Evolutionary conservation across 2,797 vertebrate genomes (phyloP), one percentile per base, ranked within the genome.

Genomic region (Myiotriccus ornatus): DNA sequence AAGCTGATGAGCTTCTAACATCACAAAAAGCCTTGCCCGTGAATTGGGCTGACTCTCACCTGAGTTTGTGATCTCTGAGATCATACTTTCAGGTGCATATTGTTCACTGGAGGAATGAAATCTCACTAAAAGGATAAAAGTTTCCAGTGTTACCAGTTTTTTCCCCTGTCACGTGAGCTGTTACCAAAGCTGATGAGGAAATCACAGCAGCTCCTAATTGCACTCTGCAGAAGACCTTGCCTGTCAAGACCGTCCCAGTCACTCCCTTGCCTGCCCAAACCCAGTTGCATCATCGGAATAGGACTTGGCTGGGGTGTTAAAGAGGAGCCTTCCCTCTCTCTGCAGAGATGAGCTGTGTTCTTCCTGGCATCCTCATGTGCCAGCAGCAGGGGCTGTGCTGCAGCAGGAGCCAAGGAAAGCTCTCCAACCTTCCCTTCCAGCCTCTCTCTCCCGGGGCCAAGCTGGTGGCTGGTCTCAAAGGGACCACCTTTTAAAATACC

Each of bases 251-350:
- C 0, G 0, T 83, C 82, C 84, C 60, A 75, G 90, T 92, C 84
- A 46, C 79, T 95, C 71, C 88, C 69, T 65, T 76, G 59, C 17
- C 55, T 84, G 82, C 69, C 95, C 87, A 91, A 89, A 74, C 32
- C 69, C 46, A 20, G 25, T 80, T 93, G 69, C 87, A 65, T 89
- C 87, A 94, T 23, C 0, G 0, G 77, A 92, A 53, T 1, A 83
- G 47, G 55, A 91, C 55, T 87, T 83, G 73, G 53, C 76, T 91
- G 25, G 41, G 63, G 15, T 15, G 23, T 27, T 60, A 59, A 57
- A 78, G 46, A n/a, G 84, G 55, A 93, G 37, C 35, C 16, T 94
- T 92, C n/a, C 27, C 10, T 59, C 32, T 24, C 62, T 77, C 63
- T 55, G 46, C 39, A 49, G 70, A 63, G 39, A 56, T 5, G 35